Base-by-base conservation (phyloP, 2,888 invertebrate species). In the Baccha elongata region DNA sequence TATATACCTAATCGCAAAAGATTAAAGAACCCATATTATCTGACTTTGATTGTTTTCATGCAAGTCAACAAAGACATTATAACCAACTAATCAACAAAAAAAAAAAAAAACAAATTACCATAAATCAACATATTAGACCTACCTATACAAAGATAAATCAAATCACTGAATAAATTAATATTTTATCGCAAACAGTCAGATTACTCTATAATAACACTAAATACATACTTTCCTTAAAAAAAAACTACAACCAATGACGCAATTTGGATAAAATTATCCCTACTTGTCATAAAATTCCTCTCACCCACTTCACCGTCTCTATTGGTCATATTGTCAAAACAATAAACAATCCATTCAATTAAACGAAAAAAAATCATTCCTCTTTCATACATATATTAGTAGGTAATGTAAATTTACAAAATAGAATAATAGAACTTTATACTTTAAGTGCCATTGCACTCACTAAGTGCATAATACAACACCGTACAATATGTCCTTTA, bases 241-340 rank as follows among this genome's bases (percentile, higher is more conserved):
- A 21, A 46, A 46, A 11, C 21, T 21, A 46, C 10, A 10, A 32
- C 48, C 37, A 60, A 78, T 78, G 78, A 78, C 78, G 78, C 72
- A 78, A 37, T 52, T 78, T 32, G 60, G 53, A 52, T 52, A 37
- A 60, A 72, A 72, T 78, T 72, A 65, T 65, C 44, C 67, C 50
- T 37, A 29, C 78, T 42, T 65, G 50, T 64, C 71, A 71, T 55
- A 3, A 58, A 60, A 37, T 64, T 58, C 48, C 62, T 46, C 35
- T 13, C 3, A 50, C 35, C 42, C 17, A 48, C 37, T 13, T 71
- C 53, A 26, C 50, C 29, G 21, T 5, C 23, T 23, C 23, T 5
- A 3, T 23, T 5, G 23, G 5, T 23, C 29, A 37, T 48, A 50
- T 40, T 67, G 74, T 44, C 58, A 71, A 21, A 35, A 11, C 69